Evolutionary conservation across 2,888 invertebrate species (phyloP), one percentile per base, ranked within the genome.

Genomic region (Drosophila helvetica): DNA sequence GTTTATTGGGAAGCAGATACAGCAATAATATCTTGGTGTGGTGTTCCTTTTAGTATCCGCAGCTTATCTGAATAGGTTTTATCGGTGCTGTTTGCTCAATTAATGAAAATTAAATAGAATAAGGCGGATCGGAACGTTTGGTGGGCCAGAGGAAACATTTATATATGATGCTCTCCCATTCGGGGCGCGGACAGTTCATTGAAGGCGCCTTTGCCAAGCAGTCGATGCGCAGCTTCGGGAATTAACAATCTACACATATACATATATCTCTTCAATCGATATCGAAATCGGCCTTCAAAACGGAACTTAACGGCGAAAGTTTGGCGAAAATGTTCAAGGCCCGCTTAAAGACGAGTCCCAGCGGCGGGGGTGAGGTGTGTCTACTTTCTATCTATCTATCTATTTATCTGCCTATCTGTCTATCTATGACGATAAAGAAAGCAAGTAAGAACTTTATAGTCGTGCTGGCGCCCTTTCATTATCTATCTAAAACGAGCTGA

Each of bases 311-410:
- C 83, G 89, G 86, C 70, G 80, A 87, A 73, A 87, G 78, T 83
- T 84, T 90, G 45, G 87, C 86, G 52, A 90, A 88, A 78, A 92
- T 92, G 87, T 89, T 92, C 58, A 92, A 89, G 70, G 81, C 89
- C 73, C 91, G 92, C 22, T 77, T 92, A 59, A 90, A 91, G 75
- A 79, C 89, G 52, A 81, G 84, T 70, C 79, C 85, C 59, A 82
- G 77, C 60, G 90, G 91, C 69, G 78, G 80, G 64, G 67, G 45
- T 54, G 92, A 92, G 91, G 92, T 91, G 90, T 75, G 77, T 74
- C 9, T 15, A 15, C 17, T 17, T 3, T 5, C 7, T 10, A 27
- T 19, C 47, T 1, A 56, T 17, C 22, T 51, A 22, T 12, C 9
- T 7, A 38, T 38, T 18, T 12, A 22, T 27, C 30, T 1, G 50